Conservation (phyloP, 2,888 invertebrate genomes). For the Reticulitermes lucifugus region DNA sequence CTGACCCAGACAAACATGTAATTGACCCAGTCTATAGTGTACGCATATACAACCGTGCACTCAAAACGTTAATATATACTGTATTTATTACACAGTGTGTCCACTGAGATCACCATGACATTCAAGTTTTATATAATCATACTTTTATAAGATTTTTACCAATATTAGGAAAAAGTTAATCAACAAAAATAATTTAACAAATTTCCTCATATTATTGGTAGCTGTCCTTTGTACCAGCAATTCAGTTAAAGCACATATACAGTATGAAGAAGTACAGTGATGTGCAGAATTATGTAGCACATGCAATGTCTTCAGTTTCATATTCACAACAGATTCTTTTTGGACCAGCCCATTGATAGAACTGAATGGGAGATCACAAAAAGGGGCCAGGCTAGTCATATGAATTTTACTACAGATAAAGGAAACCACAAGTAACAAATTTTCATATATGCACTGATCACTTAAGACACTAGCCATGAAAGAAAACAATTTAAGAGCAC, state of each 20-base stretch:
- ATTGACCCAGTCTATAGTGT: slow-evolving; percentile 39
- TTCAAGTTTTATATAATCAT: background rate
- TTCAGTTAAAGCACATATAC: slow-evolving; percentile 43
- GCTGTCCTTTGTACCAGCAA: slow-evolving; percentile 38
- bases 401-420: slow-evolving; percentile 41
- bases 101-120: slow-evolving; percentile 22
- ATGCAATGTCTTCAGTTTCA: slow-evolving; percentile 4
- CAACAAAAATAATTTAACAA: slow-evolving; percentile 41
- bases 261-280: slow-evolving; percentile 26
- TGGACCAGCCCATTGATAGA: slow-evolving; percentile 31
- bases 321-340: slow-evolving; percentile 18
- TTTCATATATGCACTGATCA: slow-evolving; percentile 43
- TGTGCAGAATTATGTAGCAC: slow-evolving; percentile 34
- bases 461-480: slow-evolving; percentile 45
- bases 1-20: slow-evolving; percentile 33
- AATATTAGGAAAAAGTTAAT: slow-evolving; percentile 35
- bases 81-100: slow-evolving; percentile 32
- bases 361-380: slow-evolving; percentile 27
- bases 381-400: slow-evolving; percentile 18
- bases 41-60: slow-evolving; percentile 40
- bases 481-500: slow-evolving; percentile 53
- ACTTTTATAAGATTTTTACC: slow-evolving; percentile 8
- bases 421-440: slow-evolving; percentile 29
- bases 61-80: slow-evolving; percentile 36
- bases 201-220: slow-evolving; percentile 26